phyloP scores from a whole-genome alignment of 2,888 invertebrate genomes.

The Drosophila koepferae region DNA sequence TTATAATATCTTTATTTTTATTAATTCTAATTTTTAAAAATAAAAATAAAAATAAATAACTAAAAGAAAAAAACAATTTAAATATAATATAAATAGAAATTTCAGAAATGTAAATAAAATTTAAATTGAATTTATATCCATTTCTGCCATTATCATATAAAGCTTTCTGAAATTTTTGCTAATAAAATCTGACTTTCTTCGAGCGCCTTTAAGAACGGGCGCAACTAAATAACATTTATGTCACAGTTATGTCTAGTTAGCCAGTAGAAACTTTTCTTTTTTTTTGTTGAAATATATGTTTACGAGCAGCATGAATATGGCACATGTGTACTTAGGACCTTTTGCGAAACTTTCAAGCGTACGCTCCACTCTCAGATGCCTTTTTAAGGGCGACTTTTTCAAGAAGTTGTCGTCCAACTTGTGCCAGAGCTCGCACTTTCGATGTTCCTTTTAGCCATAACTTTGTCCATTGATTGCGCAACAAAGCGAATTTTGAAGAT shows the following conservation, averaged over 20 bases:
- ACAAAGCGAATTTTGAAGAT: slow-evolving; percentile 33
- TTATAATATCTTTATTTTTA: too few relatives aligned
- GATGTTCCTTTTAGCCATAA: slow-evolving; percentile 33
- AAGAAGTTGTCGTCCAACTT: slow-evolving; percentile 20
- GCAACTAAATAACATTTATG: slow-evolving; percentile 13
- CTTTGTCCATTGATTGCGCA: slow-evolving; percentile 33
- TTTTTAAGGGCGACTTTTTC: slow-evolving; percentile 36
- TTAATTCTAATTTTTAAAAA: too few relatives aligned
- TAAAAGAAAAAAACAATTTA: too few relatives aligned
- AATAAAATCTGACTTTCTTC: neutral
- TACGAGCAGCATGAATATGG: slow-evolving; percentile 18
- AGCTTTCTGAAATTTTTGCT: neutral
- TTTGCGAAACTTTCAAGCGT: slow-evolving; percentile 44
- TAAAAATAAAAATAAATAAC: too few relatives aligned
- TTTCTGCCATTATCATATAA: too few relatives aligned
- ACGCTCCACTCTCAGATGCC: slow-evolving; percentile 37
- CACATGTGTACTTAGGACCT: slow-evolving; percentile 31
- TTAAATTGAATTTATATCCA: too few relatives aligned
- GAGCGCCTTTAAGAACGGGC: neutral
- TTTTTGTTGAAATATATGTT: slow-evolving; percentile 24
- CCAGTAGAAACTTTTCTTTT: slow-evolving; percentile 19
- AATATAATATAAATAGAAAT: too few relatives aligned
- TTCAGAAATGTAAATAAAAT: too few relatives aligned
- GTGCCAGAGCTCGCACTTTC: slow-evolving; percentile 33
- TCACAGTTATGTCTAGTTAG: slow-evolving; percentile 35